Evolutionary conservation across 2,797 vertebrate species (phyloP), one percentile per base, ranked within the genome.

Genomic region (Tachyglossus aculeatus): DNA sequence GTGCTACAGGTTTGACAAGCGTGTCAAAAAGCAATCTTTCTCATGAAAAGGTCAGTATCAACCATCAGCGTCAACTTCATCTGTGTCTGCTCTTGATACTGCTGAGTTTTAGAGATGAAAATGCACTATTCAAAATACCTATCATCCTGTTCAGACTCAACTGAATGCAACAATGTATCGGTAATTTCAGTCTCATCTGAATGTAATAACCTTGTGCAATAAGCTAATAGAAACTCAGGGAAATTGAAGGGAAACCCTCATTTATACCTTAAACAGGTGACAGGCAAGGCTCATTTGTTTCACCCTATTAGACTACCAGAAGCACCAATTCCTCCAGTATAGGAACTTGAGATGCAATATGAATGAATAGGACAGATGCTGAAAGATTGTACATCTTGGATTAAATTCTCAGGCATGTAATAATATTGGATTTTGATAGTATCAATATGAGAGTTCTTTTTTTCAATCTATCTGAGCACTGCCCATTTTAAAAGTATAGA

Each of bases 101-200:
- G 73, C 62, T 56, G 56, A 81, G 77, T 67, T 5, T 7, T 53
- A 63, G 63, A 33, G 77, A 68, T 65, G 76, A 78, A 70, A 86
- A 81, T 39, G 70, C 55, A 53, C n/a, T 52, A 27, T 45, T 70
- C 64, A 67, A 66, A 70, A 68, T 56, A 40, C 54, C 53, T 66
- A 54, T 52, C 53, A 53, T 29, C 15, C 56, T 9, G 31, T 58
- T 65, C 82, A 33, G 70, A 71, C 64, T 67, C 80, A 38, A 73
- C 59, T 53, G 27, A 40, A 68, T 80, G 69, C 66, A 80, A 77
- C 45, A 75, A 50, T 29, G 52, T 34, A 58, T 74, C 77, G 73
- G 68, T 74, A 71, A 58, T 38, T 71, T 75, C 81, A 86, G 43
- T 59, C 51, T 36, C 55, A 62, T 71, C 76, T 41, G 71, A 85